phyloP scores from a whole-genome alignment of 2,797 vertebrate species.

The Ctenopoma multispine region DNA sequence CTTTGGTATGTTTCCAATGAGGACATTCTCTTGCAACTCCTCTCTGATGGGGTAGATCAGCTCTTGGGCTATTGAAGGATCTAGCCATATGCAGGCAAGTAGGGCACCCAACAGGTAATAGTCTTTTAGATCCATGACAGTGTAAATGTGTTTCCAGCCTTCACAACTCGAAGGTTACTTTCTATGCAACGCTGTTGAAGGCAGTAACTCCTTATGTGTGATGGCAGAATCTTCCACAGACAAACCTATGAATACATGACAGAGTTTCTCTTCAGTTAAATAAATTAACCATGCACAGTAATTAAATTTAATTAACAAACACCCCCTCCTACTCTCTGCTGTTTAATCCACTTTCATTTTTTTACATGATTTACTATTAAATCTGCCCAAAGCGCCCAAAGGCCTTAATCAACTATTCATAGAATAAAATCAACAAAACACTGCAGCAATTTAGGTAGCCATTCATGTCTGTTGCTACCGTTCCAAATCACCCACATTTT shows the following conservation, averaged over 20 bases:
- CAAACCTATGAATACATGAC: constrained; percentile 90
- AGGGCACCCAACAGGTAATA: constrained; percentile 98
- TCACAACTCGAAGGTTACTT: constrained; percentile 85
- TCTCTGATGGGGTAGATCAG: constrained; percentile 99
- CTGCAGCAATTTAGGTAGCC: constrained; percentile 64
- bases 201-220: constrained; percentile 88
- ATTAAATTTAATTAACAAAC: constrained; percentile 46
- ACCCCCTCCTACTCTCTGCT: constrained; percentile 16
- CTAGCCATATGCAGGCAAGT: constrained; percentile 96
- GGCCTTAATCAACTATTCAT: constrained; percentile 40
- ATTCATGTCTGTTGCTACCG: constrained; percentile 56
- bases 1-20: constrained; percentile 99
- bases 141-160: constrained; percentile 82
- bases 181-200: constrained; percentile 86
- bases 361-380: constrained; percentile 7
- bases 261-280: constrained; percentile 72
- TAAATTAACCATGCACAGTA: constrained; percentile 50
- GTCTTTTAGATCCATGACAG: constrained; percentile 99
- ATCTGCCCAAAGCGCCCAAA: constrained; percentile 11
- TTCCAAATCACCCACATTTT: constrained; percentile 67
- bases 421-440: constrained; percentile 54
- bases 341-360: constrained; percentile 4
- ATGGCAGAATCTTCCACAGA: constrained; percentile 89
- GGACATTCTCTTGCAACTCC: constrained; percentile 98
- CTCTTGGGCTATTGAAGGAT: constrained; percentile 98